These are phyloP conservation scores for Musca vetustissima DNA, from an alignment of 1,140 invertebrate species.

Conservation along the genomic window DNA sequence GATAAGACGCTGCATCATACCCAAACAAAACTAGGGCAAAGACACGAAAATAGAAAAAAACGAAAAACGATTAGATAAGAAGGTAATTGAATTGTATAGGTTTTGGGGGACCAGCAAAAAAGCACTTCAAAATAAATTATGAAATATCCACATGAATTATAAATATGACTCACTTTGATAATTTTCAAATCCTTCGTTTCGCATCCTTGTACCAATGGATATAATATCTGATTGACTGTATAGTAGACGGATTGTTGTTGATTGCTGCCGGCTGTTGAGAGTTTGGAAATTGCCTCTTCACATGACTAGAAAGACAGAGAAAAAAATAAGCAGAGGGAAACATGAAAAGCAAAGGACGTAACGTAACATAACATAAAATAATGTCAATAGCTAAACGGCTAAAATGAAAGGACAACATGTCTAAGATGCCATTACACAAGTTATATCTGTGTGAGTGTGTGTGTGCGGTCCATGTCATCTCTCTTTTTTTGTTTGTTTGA, in stretches of 20 bases:
- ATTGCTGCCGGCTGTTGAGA: slow-evolving; percentile 77
- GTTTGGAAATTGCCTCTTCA: slow-evolving; percentile 90
- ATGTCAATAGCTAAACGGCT: no score
- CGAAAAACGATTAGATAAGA: slow-evolving; percentile 18
- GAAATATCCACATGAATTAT: background rate
- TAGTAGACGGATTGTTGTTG: slow-evolving; percentile 80
- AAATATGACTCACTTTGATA: slow-evolving; percentile 69
- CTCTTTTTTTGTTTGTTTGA: background rate
- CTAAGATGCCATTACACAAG: slow-evolving; percentile 30
- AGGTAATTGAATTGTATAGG: no score
- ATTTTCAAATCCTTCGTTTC: slow-evolving; percentile 97
- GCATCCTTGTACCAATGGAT: slow-evolving; percentile 97
- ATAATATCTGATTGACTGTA: slow-evolving; percentile 90
- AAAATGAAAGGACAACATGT: slow-evolving; percentile 24
- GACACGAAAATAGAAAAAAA: background rate
- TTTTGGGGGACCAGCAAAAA: background rate
- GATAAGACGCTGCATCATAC: slow-evolving; percentile 84
- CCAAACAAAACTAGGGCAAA: slow-evolving; percentile 78
- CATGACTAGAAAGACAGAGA: slow-evolving; percentile 71
- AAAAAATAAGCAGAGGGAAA: background rate
- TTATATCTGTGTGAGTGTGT: slow-evolving; percentile 28
- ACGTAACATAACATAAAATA: no score
- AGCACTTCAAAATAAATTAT: background rate
- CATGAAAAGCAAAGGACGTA: background rate
- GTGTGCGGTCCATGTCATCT: slow-evolving; percentile 35